Evolutionary conservation across 2,797 vertebrate genomes (phyloP), one percentile per base, ranked within the genome.

Genomic region (Ispidina lecontei): DNA sequence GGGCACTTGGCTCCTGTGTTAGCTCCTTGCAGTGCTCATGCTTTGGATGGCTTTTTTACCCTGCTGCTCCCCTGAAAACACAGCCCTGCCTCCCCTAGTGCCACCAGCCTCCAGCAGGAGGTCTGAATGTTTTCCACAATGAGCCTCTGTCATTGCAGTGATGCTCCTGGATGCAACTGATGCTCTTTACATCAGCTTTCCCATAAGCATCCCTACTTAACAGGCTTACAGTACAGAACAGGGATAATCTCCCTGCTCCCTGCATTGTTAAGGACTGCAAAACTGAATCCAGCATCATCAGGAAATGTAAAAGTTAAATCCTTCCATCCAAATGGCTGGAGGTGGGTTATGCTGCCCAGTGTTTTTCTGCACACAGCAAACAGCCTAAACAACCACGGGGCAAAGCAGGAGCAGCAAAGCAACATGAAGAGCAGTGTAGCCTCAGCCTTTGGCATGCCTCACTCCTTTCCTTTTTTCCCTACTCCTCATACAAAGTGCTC

Each of bases 361-460:
- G 12, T 46, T 68, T 55, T 49, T 29, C 51, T 56, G 75, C 14
- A 14, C 8, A 3, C 10, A 6, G 28, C 31, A 26, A 69, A 25
- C 2, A 21, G 15, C 37, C 18, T 28, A 8, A 47, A 80, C 37
- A 39, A 39, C 37, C 37, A 39, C 14, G 37, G 37, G 59, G 33
- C 29, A 55, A 26, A 58, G 25, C 49, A 44, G 58, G 49, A 52
- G 9, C 31, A 47, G 54, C 3, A 2, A 37, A 58, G 39, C 0
- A 1, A 14, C 1, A 1, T 7, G 67, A 52, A 41, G 67, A 52
- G 44, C 54, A 39, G 29, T 5, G 26, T 0, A 37, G 14, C 6
- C 46, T 62, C 52, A 46, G 54, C 55, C 39, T 75, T 14, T 51
- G 47, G 29, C 49, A 8, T 39, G 60, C 29, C 22, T 52, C 17